Base-by-base conservation (phyloP, 2,797 vertebrate species). In the Enteromius anoplus region DNA sequence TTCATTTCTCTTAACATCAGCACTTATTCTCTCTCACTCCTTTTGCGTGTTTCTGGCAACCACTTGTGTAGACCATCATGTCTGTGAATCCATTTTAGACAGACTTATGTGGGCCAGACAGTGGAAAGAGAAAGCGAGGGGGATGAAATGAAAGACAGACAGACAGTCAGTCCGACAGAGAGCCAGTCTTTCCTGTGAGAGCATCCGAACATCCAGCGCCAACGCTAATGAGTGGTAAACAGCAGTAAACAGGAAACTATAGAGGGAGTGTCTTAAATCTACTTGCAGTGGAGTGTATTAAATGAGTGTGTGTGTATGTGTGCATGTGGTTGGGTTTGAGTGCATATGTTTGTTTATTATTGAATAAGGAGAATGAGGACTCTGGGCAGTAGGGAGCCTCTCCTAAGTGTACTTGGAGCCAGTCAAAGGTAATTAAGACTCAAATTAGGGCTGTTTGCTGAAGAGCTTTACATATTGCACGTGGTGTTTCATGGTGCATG, bases 371-470 rank as follows among this genome's bases (percentile, higher is more conserved):
- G 40, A 78, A 83, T 85, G 84, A 85, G 85, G 82, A 85, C 85
- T 86, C 66, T 75, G 85, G 85, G 81, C 81, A 75, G 81, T 64
- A 53, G 81, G 84, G 84, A 87, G 85, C 84, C 87, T 83, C 81
- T 81, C 75, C 84, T 88, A 88, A 88, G 81, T 88, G 84, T 88
- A 83, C 87, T 85, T 85, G 87, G 87, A 87, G 87, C 84, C 87
- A 88, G 87, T 87, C 84, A 84, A 85, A 88, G 87, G 86, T 88
- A 85, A 87, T 87, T 86, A 87, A 85, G 87, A 85, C 75, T 85
- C 79, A 53, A 80, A 68, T 78, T 77, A 80, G 82, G 66, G 84
- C 81, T 80, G 70, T 85, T 84, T 81, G 78, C 84, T 86, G 84
- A 73, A 76, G 75, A 86, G 81, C 81, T 84, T 85, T 83, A 85